Evolutionary conservation across 2,797 vertebrate genomes (phyloP).

Genomic region (Chlorospingus semifuscus): DNA sequence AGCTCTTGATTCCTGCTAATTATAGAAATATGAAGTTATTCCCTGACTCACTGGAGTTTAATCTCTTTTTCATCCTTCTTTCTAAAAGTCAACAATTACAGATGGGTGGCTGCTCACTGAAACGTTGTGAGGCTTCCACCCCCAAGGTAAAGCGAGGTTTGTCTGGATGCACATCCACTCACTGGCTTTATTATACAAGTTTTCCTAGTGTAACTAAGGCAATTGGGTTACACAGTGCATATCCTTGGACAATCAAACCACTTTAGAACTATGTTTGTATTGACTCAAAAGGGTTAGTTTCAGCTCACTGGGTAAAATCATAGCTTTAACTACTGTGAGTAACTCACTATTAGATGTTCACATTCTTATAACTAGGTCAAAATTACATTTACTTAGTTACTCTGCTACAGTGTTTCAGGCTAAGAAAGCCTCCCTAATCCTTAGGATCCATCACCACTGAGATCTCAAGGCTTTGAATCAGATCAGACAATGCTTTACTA

Average conservation of each 20-base stretch:
- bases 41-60: neutral
- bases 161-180: neutral
- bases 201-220: conserved; percentile 6
- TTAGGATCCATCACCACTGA: neutral
- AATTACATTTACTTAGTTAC: neutral
- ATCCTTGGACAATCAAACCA: neutral
- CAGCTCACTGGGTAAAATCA: neutral
- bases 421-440: neutral
- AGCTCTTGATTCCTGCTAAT: neutral
- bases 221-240: neutral
- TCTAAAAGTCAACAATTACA: neutral
- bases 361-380: neutral
- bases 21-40: neutral
- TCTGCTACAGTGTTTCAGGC: neutral
- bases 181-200: neutral
- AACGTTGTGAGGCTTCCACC: neutral
- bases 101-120: neutral
- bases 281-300: neutral
- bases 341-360: neutral
- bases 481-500: neutral
- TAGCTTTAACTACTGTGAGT: neutral
- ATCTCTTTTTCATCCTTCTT: neutral
- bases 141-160: neutral
- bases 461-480: neutral
- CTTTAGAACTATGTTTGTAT: neutral